Conservation (phyloP, 1,140 invertebrate genomes). For the Charaxes varanes region DNA sequence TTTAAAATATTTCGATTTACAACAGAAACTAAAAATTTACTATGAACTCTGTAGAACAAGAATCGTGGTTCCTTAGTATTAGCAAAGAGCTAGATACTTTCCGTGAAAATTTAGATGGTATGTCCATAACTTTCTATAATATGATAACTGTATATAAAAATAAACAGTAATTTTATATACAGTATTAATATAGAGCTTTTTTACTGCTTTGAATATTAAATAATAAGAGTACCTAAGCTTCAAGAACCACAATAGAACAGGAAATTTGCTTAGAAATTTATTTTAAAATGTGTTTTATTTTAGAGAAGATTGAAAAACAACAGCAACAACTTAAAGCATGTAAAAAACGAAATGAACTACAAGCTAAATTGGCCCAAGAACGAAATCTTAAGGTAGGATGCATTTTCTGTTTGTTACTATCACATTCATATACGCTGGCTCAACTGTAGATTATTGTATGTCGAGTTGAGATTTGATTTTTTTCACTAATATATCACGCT, state of each 20-base stretch:
- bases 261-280: neutral
- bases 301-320: constrained; percentile 45
- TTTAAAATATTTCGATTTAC: neutral
- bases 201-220: too few relatives aligned
- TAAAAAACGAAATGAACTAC: constrained; percentile 46
- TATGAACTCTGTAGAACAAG: constrained; percentile 21
- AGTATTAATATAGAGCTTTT: too few relatives aligned
- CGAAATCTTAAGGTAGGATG: constrained; percentile 43
- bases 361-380: constrained; percentile 42
- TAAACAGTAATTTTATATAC: too few relatives aligned
- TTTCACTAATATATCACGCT: too few relatives aligned
- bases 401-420: neutral
- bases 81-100: constrained; percentile 33
- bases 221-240: too few relatives aligned
- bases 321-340: constrained; percentile 38
- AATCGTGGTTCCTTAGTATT: constrained; percentile 29
- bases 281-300: constrained; percentile 15
- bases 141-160: too few relatives aligned
- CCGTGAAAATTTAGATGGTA: constrained; percentile 36
- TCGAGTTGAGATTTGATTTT: too few relatives aligned
- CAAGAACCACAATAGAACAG: too few relatives aligned
- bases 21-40: neutral
- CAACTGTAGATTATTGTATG: too few relatives aligned
- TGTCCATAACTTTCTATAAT: constrained; percentile 6
- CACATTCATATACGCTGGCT: too few relatives aligned